Conservation (phyloP, 2,797 vertebrate species). For the Malacoraja senta region DNA sequence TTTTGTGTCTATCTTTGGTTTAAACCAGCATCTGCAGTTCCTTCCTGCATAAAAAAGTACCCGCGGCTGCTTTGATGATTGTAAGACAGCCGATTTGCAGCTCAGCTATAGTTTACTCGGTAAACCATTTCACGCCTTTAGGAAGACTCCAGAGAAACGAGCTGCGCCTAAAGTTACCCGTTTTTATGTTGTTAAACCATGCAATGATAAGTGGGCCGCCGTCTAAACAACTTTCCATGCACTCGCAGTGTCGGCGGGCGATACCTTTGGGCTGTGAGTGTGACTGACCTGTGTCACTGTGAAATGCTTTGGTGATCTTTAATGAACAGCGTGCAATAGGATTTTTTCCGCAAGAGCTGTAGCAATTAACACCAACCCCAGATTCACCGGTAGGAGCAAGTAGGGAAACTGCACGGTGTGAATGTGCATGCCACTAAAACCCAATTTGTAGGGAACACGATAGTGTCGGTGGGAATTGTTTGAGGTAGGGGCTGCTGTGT, state of each 20-base stretch:
- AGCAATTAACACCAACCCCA: not conserved
- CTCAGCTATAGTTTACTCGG: too few species aligned
- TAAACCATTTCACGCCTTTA: too few species aligned
- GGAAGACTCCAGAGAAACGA: not conserved
- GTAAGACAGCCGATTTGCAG: not conserved
- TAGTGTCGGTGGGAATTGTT: not conserved
- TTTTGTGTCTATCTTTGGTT: too few species aligned
- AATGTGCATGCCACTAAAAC: not conserved
- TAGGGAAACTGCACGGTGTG: not conserved
- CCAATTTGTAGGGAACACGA: constrained; percentile 3
- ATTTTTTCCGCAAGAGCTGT: not conserved
- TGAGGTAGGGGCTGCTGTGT: not conserved
- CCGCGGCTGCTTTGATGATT: not conserved
- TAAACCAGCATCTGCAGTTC: too few species aligned
- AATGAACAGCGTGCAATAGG: not conserved
- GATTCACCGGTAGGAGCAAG: not conserved
- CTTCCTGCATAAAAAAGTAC: not conserved
- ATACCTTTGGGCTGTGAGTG: not conserved
- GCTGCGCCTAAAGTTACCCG: not conserved
- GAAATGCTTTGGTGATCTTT: not conserved
- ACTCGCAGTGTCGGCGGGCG: not conserved
- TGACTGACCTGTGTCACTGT: not conserved
- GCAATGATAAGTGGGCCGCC: not conserved
- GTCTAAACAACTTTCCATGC: not conserved
- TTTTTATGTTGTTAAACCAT: not conserved